Evolutionary conservation across 92 coral and sea anemone genomes (phyloP).

Genomic region (Zoanthus gigantus): DNA sequence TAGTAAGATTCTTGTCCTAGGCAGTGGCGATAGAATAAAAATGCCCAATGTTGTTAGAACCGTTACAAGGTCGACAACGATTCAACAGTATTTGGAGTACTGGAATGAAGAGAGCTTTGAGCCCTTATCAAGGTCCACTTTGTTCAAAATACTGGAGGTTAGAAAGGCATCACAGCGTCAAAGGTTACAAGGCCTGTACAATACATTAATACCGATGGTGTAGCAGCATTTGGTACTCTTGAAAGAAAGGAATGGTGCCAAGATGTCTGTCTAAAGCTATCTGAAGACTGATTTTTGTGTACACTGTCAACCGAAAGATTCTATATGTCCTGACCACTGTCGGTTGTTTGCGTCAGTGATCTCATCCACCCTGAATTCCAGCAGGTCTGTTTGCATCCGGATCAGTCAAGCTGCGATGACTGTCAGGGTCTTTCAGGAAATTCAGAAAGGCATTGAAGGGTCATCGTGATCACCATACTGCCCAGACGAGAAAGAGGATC

Average conservation of each 20-base stretch:
- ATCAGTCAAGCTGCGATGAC: constrained; percentile 51
- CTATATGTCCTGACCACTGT: constrained; percentile 68
- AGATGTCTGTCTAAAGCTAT: constrained; percentile 49
- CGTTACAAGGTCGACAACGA: constrained; percentile 56
- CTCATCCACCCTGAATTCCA: constrained; percentile 43
- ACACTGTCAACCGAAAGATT: constrained; percentile 30
- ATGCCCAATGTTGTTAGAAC: constrained; percentile 57
- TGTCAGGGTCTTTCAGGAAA: constrained; percentile 54
- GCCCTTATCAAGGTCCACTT: constrained; percentile 59
- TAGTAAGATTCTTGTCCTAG: constrained; percentile 32
- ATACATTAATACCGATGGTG: constrained; percentile 61
- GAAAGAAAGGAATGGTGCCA: constrained; percentile 62
- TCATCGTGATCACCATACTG: constrained; percentile 65
- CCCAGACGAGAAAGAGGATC: constrained; percentile 63
- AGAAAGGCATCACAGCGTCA: constrained; percentile 68
- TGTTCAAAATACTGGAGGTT: constrained; percentile 66
- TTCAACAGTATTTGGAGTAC: constrained; percentile 57
- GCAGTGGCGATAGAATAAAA: constrained; percentile 54
- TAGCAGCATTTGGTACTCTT: constrained; percentile 61
- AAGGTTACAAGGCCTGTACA: constrained; percentile 66
- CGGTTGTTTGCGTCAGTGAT: constrained; percentile 63
- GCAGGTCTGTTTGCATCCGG: constrained; percentile 51
- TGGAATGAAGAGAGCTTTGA: constrained; percentile 58
- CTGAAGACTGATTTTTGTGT: constrained; percentile 52
- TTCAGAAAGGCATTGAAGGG: constrained; percentile 51